phyloP scores from a whole-genome alignment of 2,797 vertebrate species.

The Podarcis lilfordi region DNA sequence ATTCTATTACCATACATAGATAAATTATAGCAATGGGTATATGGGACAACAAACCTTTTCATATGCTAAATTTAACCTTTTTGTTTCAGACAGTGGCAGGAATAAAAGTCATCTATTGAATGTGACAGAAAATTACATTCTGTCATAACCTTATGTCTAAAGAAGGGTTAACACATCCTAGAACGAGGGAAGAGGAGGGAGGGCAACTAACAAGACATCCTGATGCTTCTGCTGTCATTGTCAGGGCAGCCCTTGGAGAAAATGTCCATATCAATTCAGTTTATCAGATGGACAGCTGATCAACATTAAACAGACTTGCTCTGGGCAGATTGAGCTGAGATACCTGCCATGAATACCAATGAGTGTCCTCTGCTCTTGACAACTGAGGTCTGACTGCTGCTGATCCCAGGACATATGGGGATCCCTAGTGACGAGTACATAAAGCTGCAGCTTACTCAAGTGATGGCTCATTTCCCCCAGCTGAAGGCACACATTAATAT shows the following conservation, averaged over 20 bases:
- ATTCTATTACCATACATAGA: background rate
- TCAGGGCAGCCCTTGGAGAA: constrained; percentile 75
- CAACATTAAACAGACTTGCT: constrained; percentile 83
- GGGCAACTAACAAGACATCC: constrained; percentile 77
- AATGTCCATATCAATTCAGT: constrained; percentile 74
- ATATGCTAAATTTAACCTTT: background rate
- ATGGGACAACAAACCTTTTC: background rate
- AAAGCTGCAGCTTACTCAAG: constrained; percentile 78
- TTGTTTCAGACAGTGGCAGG: constrained; percentile 42
- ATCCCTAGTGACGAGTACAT: constrained; percentile 81
- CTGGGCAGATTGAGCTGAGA: constrained; percentile 75
- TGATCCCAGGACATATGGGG: constrained; percentile 81
- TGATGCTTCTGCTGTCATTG: constrained; percentile 73
- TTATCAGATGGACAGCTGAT: constrained; percentile 82
- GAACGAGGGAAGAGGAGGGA: constrained; percentile 22
- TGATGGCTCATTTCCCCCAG: constrained; percentile 80
- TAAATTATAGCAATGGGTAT: background rate
- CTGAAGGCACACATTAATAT: constrained; percentile 85
- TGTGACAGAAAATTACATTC: background rate
- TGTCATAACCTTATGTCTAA: constrained; percentile 1
- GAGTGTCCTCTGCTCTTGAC: constrained; percentile 73
- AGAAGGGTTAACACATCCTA: constrained; percentile 75
- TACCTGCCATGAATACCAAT: constrained; percentile 81
- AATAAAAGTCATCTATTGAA: constrained; percentile 16
- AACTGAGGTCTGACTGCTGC: constrained; percentile 60